Conservation (phyloP, 2,113 vertebrate species). For the Garra rufa region DNA sequence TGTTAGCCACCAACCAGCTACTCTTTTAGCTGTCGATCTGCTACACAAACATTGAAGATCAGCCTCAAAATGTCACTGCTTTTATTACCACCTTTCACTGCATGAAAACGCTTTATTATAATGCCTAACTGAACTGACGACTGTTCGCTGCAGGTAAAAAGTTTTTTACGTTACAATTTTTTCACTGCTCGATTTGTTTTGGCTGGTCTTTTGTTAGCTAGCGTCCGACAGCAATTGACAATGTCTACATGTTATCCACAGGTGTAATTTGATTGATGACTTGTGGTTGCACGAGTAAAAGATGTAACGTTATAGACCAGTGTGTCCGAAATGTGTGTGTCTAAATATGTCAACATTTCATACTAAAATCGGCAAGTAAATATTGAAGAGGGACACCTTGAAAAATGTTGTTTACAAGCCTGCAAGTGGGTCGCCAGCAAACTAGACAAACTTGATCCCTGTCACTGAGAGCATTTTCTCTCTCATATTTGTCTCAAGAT, state of each 20-base stretch:
- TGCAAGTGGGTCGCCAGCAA: not conserved
- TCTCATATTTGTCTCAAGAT: not conserved
- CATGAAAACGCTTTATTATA: slow-evolving; percentile 16
- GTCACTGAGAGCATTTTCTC: not conserved
- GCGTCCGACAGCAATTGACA: not conserved
- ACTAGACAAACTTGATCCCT: not conserved
- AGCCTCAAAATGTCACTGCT: slow-evolving; percentile 19
- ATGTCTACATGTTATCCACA: not conserved
- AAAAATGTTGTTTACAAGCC: slow-evolving; percentile 13
- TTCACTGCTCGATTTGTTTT: slow-evolving; percentile 17
- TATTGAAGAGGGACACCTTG: not conserved
- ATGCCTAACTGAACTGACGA: not conserved
- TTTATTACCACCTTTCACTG: not conserved
- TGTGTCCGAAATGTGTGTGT: not conserved
- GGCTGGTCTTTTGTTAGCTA: slow-evolving; percentile 52
- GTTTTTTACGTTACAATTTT: not conserved
- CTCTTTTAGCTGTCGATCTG: slow-evolving; percentile 43
- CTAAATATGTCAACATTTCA: not conserved
- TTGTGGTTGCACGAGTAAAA: not conserved
- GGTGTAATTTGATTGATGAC: not conserved
- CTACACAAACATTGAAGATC: slow-evolving; percentile 39
- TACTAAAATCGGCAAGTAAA: not conserved
- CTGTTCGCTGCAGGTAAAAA: slow-evolving; percentile 32
- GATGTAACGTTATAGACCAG: not conserved
- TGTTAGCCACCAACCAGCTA: slow-evolving; percentile 42